Evolutionary conservation across 2,113 vertebrate genomes (phyloP), one percentile per base, ranked within the genome.

Genomic region (Myiagra hebetior): DNA sequence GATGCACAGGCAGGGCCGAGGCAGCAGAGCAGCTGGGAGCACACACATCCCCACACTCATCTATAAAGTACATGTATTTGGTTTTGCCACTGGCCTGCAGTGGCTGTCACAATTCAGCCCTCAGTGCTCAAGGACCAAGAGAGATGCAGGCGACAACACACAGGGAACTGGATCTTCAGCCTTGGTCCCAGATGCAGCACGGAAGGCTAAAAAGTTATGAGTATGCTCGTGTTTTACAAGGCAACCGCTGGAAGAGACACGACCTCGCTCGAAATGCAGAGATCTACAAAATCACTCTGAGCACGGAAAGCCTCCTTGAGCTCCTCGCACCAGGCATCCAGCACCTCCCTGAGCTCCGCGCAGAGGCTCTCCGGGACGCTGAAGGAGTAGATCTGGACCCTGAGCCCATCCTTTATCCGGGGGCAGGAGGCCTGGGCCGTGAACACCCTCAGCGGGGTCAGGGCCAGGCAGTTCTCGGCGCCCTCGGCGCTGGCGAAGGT

Each of bases 371-470:
- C 98, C 0, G 99, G 99, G 83, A 99, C 52, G 63, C 99, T 99
- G 96, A 99, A 99, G 46, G 99, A 99, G 92, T 97, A 99, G 33
- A 99, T 97, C 72, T 86, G 97, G 57, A 98, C 95, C 39, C 64
- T 82, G 59, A 98, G 97, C 30, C 95, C 91, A 0, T 70, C 50
- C 30, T 56, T 52, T 20, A 98, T 96, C 33, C 95, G 91, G 57
- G 93, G 94, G 97, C 98, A 99, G 14, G 91, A 96, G 6, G 97
- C 98, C 52, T 23, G 97, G 39, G 95, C 98, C 3, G 97, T 98
- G 63, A 98, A 98, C 42, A 99, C 98, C 39, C 93, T 94, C 75
- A 99, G 98, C 7, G 99, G 99, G 1, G 96, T 98, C 97, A 99
- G 96, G 7, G 98, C 98, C 96, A 99, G 94, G 87, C 99, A 99